phyloP scores from a whole-genome alignment of 2,113 vertebrate species.

The Amazona vittata region DNA sequence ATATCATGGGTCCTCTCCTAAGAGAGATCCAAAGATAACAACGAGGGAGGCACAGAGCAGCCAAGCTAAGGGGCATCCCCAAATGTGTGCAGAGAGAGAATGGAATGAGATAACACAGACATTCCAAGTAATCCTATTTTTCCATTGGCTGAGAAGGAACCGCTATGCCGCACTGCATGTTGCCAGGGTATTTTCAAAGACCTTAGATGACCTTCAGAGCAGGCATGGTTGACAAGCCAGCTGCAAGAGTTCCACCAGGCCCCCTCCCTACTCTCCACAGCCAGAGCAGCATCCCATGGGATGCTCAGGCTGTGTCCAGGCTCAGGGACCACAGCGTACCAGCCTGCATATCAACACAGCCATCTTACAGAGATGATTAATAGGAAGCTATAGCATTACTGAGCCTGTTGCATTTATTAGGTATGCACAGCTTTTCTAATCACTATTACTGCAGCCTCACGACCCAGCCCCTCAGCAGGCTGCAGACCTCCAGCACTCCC shows the following conservation, averaged over 20 bases:
- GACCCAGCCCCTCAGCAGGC: background rate
- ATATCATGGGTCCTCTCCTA: fast-evolving
- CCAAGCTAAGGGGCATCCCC: background rate
- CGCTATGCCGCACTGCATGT: background rate
- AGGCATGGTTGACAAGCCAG: background rate
- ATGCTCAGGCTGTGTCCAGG: background rate
- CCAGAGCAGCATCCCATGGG: background rate
- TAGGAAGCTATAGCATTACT: fast-evolving
- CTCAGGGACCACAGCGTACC: background rate
- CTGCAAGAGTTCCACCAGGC: fast-evolving
- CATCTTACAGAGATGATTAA: fast-evolving
- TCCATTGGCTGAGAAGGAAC: background rate
- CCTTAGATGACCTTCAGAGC: background rate
- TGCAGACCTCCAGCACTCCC: background rate
- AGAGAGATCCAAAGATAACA: background rate
- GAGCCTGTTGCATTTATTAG: fast-evolving
- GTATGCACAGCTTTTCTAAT: fast-evolving
- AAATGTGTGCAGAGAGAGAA: fast-evolving
- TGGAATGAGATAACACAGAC: background rate
- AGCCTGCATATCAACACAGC: background rate
- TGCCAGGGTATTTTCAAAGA: background rate
- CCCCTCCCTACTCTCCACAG: background rate
- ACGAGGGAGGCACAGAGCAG: fast-evolving
- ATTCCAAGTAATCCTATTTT: background rate
- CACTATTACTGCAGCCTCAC: fast-evolving